Percentiles rank a stretch among this genome's conserved stretches.
These are phyloP conservation scores for Caenorhabditis tropicalis DNA, from an alignment of 1,140 invertebrate species.

Conservation along the genomic window DNA sequence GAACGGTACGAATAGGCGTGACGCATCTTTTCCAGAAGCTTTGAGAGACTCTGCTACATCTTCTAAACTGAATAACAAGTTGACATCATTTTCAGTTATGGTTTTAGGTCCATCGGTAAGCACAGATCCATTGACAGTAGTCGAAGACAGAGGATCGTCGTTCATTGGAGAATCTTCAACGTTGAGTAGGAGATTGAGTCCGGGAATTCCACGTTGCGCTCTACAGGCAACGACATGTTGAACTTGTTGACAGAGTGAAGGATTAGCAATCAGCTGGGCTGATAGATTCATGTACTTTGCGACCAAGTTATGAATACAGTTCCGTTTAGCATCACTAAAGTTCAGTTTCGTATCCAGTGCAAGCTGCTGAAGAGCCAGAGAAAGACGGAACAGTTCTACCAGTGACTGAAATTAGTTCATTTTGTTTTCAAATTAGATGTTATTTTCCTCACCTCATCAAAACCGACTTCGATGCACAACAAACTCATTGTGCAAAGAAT, in stretches of 20 bases:
- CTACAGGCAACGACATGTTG: constrained; percentile 52
- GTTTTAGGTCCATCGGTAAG: not conserved
- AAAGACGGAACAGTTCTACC: constrained; percentile 68
- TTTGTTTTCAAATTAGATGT: not conserved
- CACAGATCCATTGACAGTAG: not conserved
- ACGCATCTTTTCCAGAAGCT: constrained; percentile 55
- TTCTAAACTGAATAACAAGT: not conserved
- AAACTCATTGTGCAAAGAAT: constrained; percentile 89
- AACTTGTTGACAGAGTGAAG: constrained; percentile 64
- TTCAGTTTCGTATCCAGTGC: constrained; percentile 58
- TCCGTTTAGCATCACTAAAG: constrained; percentile 56
- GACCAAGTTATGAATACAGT: constrained; percentile 66
- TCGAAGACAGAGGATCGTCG: constrained; percentile 31
- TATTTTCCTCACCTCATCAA: constrained; percentile 79
- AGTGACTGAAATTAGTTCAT: constrained; percentile 58
- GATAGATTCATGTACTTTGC: constrained; percentile 69
- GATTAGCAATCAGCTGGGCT: constrained; percentile 68
- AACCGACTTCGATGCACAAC: constrained; percentile 84
- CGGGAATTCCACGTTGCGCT: constrained; percentile 45
- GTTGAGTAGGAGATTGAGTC: constrained; percentile 47
- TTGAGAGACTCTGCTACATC: constrained; percentile 5
- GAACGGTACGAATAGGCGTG: constrained; percentile 51
- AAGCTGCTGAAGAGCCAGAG: constrained; percentile 64
- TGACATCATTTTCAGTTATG: not conserved
- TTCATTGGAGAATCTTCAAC: constrained; percentile 33